Percentiles rank a stretch among this genome's conserved stretches.
phyloP scores from a whole-genome alignment of 2,888 invertebrate species.

The Pardosa pseudoannulata region DNA sequence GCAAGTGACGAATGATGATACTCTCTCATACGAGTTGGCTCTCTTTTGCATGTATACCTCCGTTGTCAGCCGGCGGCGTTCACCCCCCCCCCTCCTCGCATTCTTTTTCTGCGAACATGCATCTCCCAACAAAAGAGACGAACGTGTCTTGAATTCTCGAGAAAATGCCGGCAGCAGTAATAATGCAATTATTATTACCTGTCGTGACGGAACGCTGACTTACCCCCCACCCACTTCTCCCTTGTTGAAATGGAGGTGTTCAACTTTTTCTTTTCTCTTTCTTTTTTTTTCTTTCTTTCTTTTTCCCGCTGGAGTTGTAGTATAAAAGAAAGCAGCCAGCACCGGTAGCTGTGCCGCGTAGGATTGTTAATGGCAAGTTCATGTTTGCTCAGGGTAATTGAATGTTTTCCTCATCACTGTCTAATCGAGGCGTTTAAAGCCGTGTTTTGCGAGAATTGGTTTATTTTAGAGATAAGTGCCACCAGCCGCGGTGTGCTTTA shows the following conservation, averaged over 20 bases:
- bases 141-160: conserved; percentile 49
- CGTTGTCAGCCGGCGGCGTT: not conserved
- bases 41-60: not conserved
- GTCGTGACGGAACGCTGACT: conserved; percentile 42
- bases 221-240: not conserved
- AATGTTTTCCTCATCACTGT: conserved; percentile 34
- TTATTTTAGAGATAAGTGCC: too few relatives aligned
- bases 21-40: not conserved
- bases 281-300: not conserved
- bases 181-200: conserved; percentile 66
- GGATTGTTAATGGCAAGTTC: conserved; percentile 12
- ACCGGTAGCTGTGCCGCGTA: conserved; percentile 2
- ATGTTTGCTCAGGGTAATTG: conserved; percentile 49
- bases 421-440: conserved; percentile 12
- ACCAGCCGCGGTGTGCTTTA: too few relatives aligned
- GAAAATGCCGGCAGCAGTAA: conserved; percentile 26
- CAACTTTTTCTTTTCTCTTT: not conserved
- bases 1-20: not conserved
- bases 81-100: not conserved
- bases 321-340: too few relatives aligned
- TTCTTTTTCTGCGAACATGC: not conserved
- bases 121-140: not conserved
- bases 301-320: not conserved
- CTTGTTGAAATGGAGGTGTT: not conserved
- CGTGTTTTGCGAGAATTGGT: not conserved